These are phyloP conservation scores for Haemorhous mexicanus DNA, from an alignment of 2,113 vertebrate species.

Conservation along the genomic window DNA sequence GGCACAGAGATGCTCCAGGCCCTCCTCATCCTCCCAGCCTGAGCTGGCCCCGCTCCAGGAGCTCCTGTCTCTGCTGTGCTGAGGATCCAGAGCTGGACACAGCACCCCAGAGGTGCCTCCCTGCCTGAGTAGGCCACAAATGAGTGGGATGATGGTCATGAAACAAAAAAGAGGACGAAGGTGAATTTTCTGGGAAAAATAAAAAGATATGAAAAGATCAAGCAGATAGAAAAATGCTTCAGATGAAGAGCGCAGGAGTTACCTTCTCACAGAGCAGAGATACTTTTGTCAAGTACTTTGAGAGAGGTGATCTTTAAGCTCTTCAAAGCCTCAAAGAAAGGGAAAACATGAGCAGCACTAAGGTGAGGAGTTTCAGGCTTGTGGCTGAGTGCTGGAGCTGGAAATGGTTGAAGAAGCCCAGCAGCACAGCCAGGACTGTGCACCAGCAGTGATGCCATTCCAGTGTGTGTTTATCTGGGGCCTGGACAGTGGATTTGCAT, in stretches of 20 bases:
- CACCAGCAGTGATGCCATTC: fast-evolving
- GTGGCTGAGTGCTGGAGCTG: neutral
- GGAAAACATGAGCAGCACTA: neutral
- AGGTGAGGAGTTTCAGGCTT: neutral
- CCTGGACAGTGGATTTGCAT: neutral
- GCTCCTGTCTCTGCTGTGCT: neutral
- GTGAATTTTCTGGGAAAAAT: neutral
- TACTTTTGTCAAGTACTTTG: neutral
- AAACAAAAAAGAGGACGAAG: neutral
- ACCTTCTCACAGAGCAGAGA: neutral
- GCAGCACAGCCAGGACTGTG: neutral
- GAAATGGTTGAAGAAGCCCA: neutral
- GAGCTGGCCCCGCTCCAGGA: neutral
- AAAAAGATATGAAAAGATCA: neutral
- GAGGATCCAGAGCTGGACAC: neutral
- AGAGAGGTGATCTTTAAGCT: neutral
- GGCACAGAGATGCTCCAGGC: neutral
- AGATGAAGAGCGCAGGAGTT: neutral
- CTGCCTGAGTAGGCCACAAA: neutral
- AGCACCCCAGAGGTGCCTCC: neutral
- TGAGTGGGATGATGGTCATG: neutral
- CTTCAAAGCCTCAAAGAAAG: neutral
- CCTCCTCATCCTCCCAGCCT: neutral
- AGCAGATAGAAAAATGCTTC: neutral
- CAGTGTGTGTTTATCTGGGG: neutral